A percentile compares a stretch with the other conserved stretches of the same genome.
Evolutionary conservation across 2,797 vertebrate species (phyloP).

Genomic region (Lagocephalus sceleratus): DNA sequence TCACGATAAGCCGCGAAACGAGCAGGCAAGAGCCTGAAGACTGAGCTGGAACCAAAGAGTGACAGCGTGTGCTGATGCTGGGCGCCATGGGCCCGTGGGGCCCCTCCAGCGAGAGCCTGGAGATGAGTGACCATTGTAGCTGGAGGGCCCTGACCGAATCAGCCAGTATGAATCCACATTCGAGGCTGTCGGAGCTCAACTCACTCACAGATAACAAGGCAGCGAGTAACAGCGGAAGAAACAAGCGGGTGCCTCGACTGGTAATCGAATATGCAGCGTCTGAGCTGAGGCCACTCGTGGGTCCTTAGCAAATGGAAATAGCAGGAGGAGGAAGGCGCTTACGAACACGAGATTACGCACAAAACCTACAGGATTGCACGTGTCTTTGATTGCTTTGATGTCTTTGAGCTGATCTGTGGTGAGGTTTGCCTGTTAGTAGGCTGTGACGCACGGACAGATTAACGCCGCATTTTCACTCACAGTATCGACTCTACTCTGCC

Average conservation of each 20-base stretch:
- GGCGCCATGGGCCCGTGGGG: conserved; percentile 50
- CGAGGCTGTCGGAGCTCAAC: conserved; percentile 51
- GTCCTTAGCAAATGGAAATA: conserved; percentile 21
- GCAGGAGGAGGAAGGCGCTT: neutral
- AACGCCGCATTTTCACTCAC: too few species aligned
- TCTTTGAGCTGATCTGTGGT: conserved; percentile 55
- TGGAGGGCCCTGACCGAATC: conserved; percentile 51
- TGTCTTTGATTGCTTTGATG: conserved; percentile 22
- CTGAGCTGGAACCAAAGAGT: conserved; percentile 33
- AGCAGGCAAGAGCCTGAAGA: conserved; percentile 44
- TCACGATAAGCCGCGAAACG: conserved; percentile 24
- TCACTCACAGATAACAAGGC: conserved; percentile 49
- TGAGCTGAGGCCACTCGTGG: conserved; percentile 15
- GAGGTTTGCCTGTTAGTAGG: conserved; percentile 39
- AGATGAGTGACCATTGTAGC: conserved; percentile 59
- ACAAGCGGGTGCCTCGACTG: conserved; percentile 15
- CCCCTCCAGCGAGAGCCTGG: conserved; percentile 46
- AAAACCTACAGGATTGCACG: too few species aligned
- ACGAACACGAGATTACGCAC: neutral
- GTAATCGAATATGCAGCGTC: conserved; percentile 30
- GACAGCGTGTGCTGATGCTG: conserved; percentile 46
- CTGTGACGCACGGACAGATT: conserved; percentile 46
- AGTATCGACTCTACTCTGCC: too few species aligned
- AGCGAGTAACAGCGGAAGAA: conserved; percentile 27
- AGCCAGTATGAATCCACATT: conserved; percentile 50